Evolutionary conservation across 2,797 vertebrate genomes (phyloP).

Genomic region (Phoxinus dragarum): DNA sequence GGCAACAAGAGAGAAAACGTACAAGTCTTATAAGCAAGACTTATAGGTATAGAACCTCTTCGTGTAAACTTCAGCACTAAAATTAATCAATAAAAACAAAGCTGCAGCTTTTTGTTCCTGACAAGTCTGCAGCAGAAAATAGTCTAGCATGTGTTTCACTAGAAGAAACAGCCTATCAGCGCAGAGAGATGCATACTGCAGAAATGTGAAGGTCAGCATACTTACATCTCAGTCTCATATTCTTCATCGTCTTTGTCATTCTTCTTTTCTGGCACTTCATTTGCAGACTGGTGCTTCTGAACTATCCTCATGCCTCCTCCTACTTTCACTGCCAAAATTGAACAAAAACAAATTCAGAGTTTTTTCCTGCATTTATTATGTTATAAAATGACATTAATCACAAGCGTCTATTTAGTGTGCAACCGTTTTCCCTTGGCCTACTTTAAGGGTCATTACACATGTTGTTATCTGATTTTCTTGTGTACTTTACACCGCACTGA

Average conservation of each 20-base stretch:
- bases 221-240: conserved; percentile 90
- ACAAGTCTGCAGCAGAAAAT: not conserved
- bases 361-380: not conserved
- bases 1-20: too few relatives aligned
- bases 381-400: not conserved
- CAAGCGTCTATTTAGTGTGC: not conserved
- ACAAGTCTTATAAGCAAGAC: too few relatives aligned
- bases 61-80: not conserved
- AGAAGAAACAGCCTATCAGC: not conserved
- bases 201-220: not conserved
- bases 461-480: conserved; percentile 31
- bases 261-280: conserved; percentile 77
- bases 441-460: conserved; percentile 24
- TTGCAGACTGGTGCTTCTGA: conserved; percentile 89
- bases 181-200: not conserved
- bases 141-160: not conserved
- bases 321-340: conserved; percentile 86
- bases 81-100: not conserved
- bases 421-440: conserved; percentile 9
- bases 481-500: conserved; percentile 36
- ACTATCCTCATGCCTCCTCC: conserved; percentile 98
- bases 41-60: not conserved
- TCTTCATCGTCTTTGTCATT: conserved; percentile 87
- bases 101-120: not conserved
- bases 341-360: conserved; percentile 13